Percentiles rank a stretch among this genome's conserved stretches.
Conservation (phyloP, 1,140 invertebrate species). For the Teleopsis dalmanni region DNA sequence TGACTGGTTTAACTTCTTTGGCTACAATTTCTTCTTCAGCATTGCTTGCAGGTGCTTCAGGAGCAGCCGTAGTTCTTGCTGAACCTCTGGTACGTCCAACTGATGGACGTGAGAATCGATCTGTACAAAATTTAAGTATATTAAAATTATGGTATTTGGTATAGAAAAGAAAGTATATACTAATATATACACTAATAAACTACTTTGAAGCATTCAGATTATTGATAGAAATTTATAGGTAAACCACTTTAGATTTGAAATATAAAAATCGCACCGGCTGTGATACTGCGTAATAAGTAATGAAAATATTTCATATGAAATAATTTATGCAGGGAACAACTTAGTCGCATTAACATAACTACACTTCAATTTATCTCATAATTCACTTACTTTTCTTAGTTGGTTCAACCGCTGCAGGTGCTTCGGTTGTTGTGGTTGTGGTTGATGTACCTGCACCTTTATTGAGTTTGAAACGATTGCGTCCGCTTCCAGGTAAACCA, state of each 20-base stretch:
- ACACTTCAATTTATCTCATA: too few species aligned
- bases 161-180: too few species aligned
- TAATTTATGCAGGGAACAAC: too few species aligned
- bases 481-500: slow-evolving; percentile 21
- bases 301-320: too few species aligned
- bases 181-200: too few species aligned
- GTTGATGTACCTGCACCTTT: slow-evolving; percentile 24
- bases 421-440: slow-evolving; percentile 41
- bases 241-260: too few species aligned
- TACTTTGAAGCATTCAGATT: too few species aligned
- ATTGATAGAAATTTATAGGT: too few species aligned
- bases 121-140: neutral
- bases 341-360: too few species aligned
- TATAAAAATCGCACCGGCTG: too few species aligned
- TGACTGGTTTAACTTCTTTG: slow-evolving; percentile 46
- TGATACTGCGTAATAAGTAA: too few species aligned
- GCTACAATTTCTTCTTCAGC: slow-evolving; percentile 32
- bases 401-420: slow-evolving; percentile 25
- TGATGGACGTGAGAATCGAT: slow-evolving; percentile 39
- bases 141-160: neutral
- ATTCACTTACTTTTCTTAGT: slow-evolving; percentile 34
- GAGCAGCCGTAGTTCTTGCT: slow-evolving; percentile 31
- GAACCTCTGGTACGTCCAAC: slow-evolving; percentile 35
- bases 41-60: slow-evolving; percentile 22
- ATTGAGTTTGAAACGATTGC: slow-evolving; percentile 42